Base-by-base conservation (phyloP, 2,113 vertebrate species). In the Tragelaphus imberbis region DNA sequence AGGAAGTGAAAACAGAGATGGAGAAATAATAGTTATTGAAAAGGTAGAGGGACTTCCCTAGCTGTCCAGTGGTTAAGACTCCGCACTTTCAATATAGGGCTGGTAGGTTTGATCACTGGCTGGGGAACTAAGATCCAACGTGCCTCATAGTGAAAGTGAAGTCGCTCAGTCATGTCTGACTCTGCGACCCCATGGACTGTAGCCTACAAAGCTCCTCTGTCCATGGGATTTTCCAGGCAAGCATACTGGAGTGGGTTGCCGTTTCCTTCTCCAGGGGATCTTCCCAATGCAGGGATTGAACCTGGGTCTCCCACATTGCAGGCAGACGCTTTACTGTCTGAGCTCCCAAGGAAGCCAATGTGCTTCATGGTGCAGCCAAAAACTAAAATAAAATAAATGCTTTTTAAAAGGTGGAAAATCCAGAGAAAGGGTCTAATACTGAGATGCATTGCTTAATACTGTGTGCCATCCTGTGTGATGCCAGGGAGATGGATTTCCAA, bases 111-210 rank as follows among this genome's bases (percentile, higher is more conserved):
- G 23, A 44, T 27, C 36, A 77, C 23, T 77, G 36, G 40, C 23
- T 23, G n/a, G 2, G 68, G 19, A 71, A 40, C 68, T 12, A 71
- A 71, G n/a, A 71, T 40, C 68, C 68, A 40, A 1, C 2, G n/a
- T 23, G n/a, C n/a, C 65, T 71, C 19, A 36, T 12, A 23, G n/a
- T 23, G 19, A 71, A 40, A 71, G 19, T 11, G 68, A 71, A 40
- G 19, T 71, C n/a, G 11, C n/a, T 71, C 9, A 12, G 10, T 71
- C 68, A 2, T 71, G n/a, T 23, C n/a, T 10, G 5, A 71, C 19
- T 6, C 68, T 40, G 10, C 0, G 2, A 40, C 19, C 68, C 68
- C n/a, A 6, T 40, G 19, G n/a, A 71, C n/a, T 40, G 19, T 71
- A 71, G 68, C 68, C n/a, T 12, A 40, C 68, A 36, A 71, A 19